These are phyloP conservation scores for Stegodyphus mimosarum DNA, from an alignment of 1,140 invertebrate genomes.

Conservation along the genomic window DNA sequence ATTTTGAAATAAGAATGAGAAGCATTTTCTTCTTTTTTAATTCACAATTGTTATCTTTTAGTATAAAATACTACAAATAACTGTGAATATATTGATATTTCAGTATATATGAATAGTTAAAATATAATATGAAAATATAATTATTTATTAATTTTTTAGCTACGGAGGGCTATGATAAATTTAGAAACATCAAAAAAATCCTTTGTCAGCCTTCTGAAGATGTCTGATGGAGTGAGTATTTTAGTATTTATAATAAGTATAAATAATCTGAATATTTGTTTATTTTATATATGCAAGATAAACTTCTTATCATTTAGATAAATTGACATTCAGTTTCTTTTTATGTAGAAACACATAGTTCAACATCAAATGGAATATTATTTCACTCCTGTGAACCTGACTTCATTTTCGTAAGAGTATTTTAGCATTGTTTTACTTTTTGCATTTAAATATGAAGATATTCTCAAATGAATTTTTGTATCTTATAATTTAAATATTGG, in stretches of 20 bases:
- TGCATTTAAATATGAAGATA: too few species aligned
- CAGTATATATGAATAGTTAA: neutral
- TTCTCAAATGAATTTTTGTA: too few species aligned
- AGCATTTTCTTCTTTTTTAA: neutral
- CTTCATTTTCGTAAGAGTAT: constrained; percentile 49
- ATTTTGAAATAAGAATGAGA: neutral
- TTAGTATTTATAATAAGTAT: too few species aligned
- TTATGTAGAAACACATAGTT: constrained; percentile 40
- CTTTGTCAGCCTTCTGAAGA: constrained; percentile 33
- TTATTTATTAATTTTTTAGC: constrained; percentile 18
- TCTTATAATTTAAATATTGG: too few species aligned
- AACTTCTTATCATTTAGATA: too few species aligned
- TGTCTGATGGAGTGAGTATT: constrained; percentile 52
- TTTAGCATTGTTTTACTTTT: too few species aligned
- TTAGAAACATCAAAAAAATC: constrained; percentile 35
- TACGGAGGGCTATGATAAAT: constrained; percentile 47
- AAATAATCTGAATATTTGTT: too few species aligned
- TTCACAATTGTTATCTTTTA: neutral
- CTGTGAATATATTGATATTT: neutral
- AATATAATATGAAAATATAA: neutral
- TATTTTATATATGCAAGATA: too few species aligned
- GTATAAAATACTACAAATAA: too few species aligned
- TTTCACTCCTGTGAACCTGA: constrained; percentile 48
- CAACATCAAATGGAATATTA: constrained; percentile 54
- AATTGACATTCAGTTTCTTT: neutral